These are phyloP conservation scores for Griposia aprilina DNA, from an alignment of 2,888 invertebrate species.

Conservation along the genomic window DNA sequence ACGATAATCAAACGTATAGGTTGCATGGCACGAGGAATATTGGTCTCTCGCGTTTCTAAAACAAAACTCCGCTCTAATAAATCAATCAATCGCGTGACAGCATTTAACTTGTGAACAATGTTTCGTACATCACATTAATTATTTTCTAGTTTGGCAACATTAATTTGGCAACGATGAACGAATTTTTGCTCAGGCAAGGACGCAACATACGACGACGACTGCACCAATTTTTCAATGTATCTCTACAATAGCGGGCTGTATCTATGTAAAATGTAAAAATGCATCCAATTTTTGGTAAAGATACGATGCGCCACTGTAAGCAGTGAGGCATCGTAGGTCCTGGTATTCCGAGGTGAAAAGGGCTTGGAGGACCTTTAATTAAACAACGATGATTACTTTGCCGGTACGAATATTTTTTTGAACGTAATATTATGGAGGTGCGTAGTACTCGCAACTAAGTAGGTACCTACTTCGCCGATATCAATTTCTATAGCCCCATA, in stretches of 20 bases:
- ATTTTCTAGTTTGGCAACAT: slow-evolving; percentile 51
- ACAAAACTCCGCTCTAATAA: slow-evolving; percentile 36
- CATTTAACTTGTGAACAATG: slow-evolving; percentile 20
- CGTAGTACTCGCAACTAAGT: background rate
- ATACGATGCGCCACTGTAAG: too few relatives aligned
- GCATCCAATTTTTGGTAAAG: background rate
- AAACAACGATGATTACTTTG: background rate
- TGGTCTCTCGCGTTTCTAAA: slow-evolving; percentile 5
- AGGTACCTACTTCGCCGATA: background rate
- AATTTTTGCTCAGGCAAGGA: slow-evolving; percentile 17
- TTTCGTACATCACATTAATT: slow-evolving; percentile 50
- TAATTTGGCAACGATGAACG: slow-evolving; percentile 39
- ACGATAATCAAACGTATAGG: background rate
- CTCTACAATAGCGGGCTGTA: background rate
- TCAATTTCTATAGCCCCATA: too few relatives aligned
- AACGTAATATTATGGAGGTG: background rate
- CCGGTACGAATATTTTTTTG: background rate
- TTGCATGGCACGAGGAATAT: background rate
- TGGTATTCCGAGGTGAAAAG: background rate
- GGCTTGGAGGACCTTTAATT: background rate
- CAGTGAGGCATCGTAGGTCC: background rate
- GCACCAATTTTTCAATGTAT: slow-evolving; percentile 17
- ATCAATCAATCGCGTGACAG: slow-evolving; percentile 50
- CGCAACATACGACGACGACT: background rate
- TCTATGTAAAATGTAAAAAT: background rate